Evolutionary conservation across 2,888 invertebrate genomes (phyloP).

Genomic region (Athripsodes cinereus): DNA sequence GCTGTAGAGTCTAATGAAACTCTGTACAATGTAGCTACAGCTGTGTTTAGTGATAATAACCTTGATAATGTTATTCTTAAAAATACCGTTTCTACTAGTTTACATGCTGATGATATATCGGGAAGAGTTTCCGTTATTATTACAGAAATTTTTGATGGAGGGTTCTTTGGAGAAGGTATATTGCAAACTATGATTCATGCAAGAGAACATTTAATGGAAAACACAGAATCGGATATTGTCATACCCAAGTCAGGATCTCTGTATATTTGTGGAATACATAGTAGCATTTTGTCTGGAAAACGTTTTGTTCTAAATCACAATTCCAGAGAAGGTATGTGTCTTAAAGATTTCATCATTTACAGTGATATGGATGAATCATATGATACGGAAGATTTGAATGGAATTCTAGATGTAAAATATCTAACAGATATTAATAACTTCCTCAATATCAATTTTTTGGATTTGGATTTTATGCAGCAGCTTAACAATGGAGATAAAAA

Average conservation of each 20-base stretch:
- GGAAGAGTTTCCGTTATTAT: constrained; percentile 57
- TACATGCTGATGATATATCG: constrained; percentile 48
- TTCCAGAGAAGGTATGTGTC: constrained; percentile 24
- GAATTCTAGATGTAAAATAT: constrained; percentile 48
- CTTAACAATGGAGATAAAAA: constrained; percentile 36
- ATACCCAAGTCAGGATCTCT: constrained; percentile 58
- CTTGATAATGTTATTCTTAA: constrained; percentile 44
- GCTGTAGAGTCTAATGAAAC: constrained; percentile 63
- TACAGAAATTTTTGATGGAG: constrained; percentile 76
- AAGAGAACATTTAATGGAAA: constrained; percentile 52
- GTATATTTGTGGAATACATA: constrained; percentile 58
- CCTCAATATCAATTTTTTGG: constrained; percentile 58
- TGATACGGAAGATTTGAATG: constrained; percentile 61
- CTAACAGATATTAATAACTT: constrained; percentile 53
- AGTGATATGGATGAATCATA: constrained; percentile 52
- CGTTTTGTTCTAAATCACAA: constrained; percentile 37
- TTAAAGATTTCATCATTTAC: constrained; percentile 35
- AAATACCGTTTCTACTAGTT: constrained; percentile 53
- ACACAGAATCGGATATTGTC: constrained; percentile 41
- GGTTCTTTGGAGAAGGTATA: constrained; percentile 69
- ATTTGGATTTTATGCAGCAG: constrained; percentile 43
- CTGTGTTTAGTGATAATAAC: constrained; percentile 47
- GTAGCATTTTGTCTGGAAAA: constrained; percentile 44
- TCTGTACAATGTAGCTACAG: constrained; percentile 57
- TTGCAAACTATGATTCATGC: constrained; percentile 63